A percentile compares a stretch with the other conserved stretches of the same genome.
These are phyloP conservation scores for Pollenia griseotomentosa DNA, from an alignment of 2,888 invertebrate genomes.

Conservation along the genomic window DNA sequence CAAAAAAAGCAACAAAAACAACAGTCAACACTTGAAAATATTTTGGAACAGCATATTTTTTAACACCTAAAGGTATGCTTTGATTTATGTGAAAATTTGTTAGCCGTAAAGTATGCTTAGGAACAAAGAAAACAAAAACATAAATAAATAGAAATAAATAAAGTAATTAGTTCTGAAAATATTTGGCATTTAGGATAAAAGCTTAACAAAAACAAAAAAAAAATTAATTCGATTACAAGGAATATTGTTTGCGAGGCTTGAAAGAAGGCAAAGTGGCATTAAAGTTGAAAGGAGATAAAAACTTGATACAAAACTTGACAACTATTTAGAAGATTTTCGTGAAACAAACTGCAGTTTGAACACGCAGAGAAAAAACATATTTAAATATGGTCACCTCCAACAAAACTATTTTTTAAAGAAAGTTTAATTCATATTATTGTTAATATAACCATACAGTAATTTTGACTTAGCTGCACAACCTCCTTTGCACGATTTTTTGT, in stretches of 20 bases:
- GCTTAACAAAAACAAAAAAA: background rate
- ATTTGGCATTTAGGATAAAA: background rate
- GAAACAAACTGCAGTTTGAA: no score
- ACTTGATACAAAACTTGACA: no score
- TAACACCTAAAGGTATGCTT: constrained; percentile 70
- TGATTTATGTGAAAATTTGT: constrained; percentile 56
- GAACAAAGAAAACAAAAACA: background rate
- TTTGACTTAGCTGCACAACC: no score
- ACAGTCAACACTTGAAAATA: constrained; percentile 58
- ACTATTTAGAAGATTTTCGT: no score
- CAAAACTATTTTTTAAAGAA: no score
- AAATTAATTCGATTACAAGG: background rate
- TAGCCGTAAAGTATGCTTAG: constrained; percentile 49
- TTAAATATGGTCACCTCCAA: no score
- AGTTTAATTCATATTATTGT: no score
- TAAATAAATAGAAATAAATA: background rate
- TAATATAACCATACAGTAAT: no score
- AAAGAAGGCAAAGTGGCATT: no score
- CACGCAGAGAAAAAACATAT: no score
- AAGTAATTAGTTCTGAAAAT: constrained; percentile 25
- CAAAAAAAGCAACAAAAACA: constrained; percentile 28
- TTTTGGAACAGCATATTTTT: constrained; percentile 48
- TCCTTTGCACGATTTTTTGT: no score
- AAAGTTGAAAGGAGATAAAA: no score
- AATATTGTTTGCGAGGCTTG: background rate